Conservation (phyloP, 2,888 invertebrate species). For the Drosophila antonietae region DNA sequence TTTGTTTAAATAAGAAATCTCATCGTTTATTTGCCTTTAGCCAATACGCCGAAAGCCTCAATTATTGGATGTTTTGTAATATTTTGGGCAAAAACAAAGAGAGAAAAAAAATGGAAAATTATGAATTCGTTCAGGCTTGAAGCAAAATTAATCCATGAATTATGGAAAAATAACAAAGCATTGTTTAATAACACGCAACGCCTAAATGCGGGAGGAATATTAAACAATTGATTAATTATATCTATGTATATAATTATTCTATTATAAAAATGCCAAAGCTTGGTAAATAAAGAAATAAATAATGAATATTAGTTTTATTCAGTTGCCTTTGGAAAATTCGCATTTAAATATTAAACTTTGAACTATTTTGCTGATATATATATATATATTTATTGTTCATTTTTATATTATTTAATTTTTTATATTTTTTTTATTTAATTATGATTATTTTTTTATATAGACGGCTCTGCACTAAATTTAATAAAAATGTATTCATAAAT, state of each 20-base stretch:
- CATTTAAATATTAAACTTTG: background rate
- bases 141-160: conserved; percentile 17
- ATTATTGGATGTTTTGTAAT: conserved; percentile 58
- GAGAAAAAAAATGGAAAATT: conserved; percentile 8
- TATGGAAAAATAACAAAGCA: conserved; percentile 24
- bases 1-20: conserved; percentile 65
- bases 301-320: background rate
- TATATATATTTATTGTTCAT: background rate
- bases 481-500: background rate
- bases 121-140: conserved; percentile 52
- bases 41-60: conserved; percentile 28
- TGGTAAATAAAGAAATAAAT: background rate
- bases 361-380: background rate
- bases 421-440: background rate
- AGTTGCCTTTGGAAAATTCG: background rate
- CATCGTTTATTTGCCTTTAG: conserved; percentile 37
- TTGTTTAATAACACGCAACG: conserved; percentile 45
- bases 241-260: background rate
- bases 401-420: background rate
- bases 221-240: conserved; percentile 8
- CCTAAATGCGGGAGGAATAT: conserved; percentile 25
- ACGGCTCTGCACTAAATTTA: too few species aligned
- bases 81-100: background rate
- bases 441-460: background rate
- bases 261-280: background rate